Percentiles rank a stretch among this genome's conserved stretches.
These are phyloP conservation scores for Tortrix viridana DNA, from an alignment of 2,888 invertebrate species.

Conservation along the genomic window DNA sequence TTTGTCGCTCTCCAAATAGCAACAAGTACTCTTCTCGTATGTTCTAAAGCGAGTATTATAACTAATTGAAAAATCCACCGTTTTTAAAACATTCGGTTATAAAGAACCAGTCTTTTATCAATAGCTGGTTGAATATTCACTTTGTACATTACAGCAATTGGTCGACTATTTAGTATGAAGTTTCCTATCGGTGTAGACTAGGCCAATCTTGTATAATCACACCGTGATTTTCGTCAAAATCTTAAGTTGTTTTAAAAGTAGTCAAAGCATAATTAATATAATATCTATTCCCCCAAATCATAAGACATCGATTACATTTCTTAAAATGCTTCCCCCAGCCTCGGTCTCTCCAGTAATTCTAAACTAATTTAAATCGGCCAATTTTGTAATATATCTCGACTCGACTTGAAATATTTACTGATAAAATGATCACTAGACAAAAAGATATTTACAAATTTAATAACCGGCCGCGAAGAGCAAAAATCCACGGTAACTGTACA, in stretches of 20 bases:
- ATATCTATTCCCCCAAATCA: background rate
- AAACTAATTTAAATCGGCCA: background rate
- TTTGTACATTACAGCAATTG: too few species aligned
- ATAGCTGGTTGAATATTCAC: too few species aligned
- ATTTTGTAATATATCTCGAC: constrained; percentile 21
- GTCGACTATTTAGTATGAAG: too few species aligned
- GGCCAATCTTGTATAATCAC: background rate
- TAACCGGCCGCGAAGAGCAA: constrained; percentile 35
- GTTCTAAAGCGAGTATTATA: too few species aligned
- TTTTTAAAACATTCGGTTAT: too few species aligned
- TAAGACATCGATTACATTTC: background rate
- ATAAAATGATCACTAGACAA: constrained; percentile 36
- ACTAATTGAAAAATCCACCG: too few species aligned
- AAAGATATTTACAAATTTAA: constrained; percentile 48
- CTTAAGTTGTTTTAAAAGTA: background rate
- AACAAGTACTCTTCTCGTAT: too few species aligned
- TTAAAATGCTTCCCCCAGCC: background rate
- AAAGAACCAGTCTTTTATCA: too few species aligned
- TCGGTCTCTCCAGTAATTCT: background rate
- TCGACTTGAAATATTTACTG: background rate
- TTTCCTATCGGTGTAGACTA: too few species aligned
- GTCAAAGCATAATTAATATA: background rate
- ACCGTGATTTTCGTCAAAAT: background rate
- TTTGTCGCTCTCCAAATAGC: too few species aligned
- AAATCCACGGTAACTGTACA: constrained; percentile 68